Evolutionary conservation across 2,888 invertebrate genomes (phyloP).

Genomic region (Amiota mariae): DNA sequence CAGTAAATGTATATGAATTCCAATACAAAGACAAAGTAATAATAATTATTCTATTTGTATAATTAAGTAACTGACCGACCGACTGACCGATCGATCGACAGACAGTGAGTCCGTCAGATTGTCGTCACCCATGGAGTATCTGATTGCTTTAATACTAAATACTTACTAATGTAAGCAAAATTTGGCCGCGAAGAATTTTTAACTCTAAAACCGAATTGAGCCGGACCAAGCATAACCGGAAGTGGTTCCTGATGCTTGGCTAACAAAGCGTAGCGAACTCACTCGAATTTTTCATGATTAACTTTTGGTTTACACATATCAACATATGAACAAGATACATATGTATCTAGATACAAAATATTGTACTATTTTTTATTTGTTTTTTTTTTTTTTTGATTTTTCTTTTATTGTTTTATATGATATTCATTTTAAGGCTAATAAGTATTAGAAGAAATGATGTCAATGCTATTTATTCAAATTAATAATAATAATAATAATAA

Average conservation of each 20-base stretch:
- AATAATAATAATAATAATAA: constrained; percentile 39
- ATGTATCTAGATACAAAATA: not conserved
- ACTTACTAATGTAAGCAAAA: not conserved
- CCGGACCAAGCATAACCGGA: constrained; percentile 58
- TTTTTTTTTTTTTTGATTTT: constrained; percentile 32
- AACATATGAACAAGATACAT: not conserved
- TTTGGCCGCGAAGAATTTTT: not conserved
- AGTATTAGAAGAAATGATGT: constrained; percentile 63
- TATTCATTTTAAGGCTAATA: not conserved
- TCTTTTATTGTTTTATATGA: constrained; percentile 26
- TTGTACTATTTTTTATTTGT: not conserved
- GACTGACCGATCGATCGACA: constrained; percentile 33
- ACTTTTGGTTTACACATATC: constrained; percentile 39
- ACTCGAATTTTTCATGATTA: constrained; percentile 57
- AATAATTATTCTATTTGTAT: constrained; percentile 65
- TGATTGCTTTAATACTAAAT: not conserved
- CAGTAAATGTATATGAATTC: too few relatives aligned
- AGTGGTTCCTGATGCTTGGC: constrained; percentile 73
- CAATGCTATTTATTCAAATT: constrained; percentile 59
- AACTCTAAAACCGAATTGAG: not conserved
- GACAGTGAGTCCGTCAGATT: constrained; percentile 25
- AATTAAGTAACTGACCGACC: constrained; percentile 52
- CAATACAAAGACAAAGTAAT: constrained; percentile 38
- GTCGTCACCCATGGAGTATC: not conserved
- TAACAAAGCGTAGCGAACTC: constrained; percentile 72